These are phyloP conservation scores for Antrozous pallidus DNA, from an alignment of 2,797 vertebrate species.

Conservation along the genomic window DNA sequence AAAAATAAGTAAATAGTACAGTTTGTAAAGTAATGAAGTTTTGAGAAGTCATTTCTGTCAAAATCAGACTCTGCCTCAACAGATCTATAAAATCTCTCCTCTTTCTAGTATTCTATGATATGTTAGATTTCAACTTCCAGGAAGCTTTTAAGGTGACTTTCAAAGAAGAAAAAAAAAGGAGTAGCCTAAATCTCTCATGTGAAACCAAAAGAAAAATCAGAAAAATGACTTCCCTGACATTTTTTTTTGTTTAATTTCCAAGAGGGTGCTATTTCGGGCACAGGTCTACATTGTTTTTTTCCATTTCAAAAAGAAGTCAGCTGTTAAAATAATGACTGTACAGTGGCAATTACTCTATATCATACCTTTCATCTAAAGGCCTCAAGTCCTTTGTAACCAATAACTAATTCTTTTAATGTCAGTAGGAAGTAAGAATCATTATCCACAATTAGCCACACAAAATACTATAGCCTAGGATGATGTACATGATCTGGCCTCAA, in stretches of 20 bases:
- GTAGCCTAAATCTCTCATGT: not conserved
- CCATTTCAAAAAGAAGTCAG: slow-evolving; percentile 5
- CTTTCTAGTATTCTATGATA: not conserved
- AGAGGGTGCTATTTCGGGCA: not conserved
- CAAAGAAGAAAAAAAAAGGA: slow-evolving; percentile 8
- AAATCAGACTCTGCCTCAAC: slow-evolving; percentile 72
- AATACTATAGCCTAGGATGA: not conserved
- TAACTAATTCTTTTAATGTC: slow-evolving; percentile 10
- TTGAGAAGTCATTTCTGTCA: slow-evolving; percentile 6
- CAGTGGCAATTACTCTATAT: not conserved
- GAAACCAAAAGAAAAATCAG: slow-evolving; percentile 2
- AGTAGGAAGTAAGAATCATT: not conserved
- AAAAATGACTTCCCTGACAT: not conserved
- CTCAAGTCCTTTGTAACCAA: slow-evolving; percentile 7
- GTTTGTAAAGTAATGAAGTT: slow-evolving; percentile 30
- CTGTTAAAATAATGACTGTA: slow-evolving; percentile 33
- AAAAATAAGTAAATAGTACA: not conserved
- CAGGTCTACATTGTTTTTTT: not conserved
- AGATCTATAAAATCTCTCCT: not conserved
- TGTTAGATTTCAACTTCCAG: not conserved
- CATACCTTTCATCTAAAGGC: not conserved
- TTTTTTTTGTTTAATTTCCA: not conserved
- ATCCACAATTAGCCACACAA: not conserved
- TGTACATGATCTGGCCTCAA: not conserved
- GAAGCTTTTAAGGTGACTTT: not conserved